Evolutionary conservation across 2,113 vertebrate species (phyloP).

Genomic region (Petrocephalus zakoni): DNA sequence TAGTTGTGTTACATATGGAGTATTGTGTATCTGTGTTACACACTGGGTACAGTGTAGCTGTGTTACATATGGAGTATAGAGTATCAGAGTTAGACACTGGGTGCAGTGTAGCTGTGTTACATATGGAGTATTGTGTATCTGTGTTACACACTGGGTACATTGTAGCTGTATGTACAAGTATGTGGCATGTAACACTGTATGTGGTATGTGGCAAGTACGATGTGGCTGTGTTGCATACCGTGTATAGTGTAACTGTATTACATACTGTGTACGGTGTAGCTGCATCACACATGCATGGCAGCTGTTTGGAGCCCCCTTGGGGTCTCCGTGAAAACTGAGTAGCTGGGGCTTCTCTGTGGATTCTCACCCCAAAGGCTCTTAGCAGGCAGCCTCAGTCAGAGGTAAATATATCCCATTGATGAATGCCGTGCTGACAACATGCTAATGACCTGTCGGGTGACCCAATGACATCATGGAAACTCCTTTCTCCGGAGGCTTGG

Average conservation of each 20-base stretch:
- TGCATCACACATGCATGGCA: slow-evolving; percentile 16
- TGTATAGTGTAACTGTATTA: not conserved
- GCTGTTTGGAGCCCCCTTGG: slow-evolving; percentile 23
- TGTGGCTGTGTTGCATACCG: not conserved
- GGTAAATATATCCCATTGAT: slow-evolving; percentile 61
- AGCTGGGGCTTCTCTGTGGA: slow-evolving; percentile 48
- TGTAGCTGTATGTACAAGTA: too few species aligned
- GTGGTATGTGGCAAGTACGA: too few species aligned
- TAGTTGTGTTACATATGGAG: not conserved
- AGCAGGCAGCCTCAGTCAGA: slow-evolving; percentile 50
- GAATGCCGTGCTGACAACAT: slow-evolving; percentile 42
- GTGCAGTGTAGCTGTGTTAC: too few species aligned
- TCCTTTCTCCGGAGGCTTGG: not conserved
- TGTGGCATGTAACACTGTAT: too few species aligned
- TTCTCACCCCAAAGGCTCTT: not conserved
- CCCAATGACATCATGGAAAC: slow-evolving; percentile 33
- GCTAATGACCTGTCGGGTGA: slow-evolving; percentile 23
- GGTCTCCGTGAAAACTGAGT: slow-evolving; percentile 47
- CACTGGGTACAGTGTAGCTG: not conserved
- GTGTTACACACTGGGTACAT: too few species aligned
- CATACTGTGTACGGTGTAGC: not conserved
- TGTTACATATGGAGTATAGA: too few species aligned
- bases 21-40: not conserved
- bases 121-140: too few species aligned
- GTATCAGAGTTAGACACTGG: too few species aligned